Evolutionary conservation across 1,140 invertebrate species (phyloP).

Genomic region (Bombyx mori): ASM3026992v2 NC_085129.1:4247001-4247500

Average conservation of each 20-base stretch:
- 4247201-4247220: no score
- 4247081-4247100: conserved; percentile 18
- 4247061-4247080: conserved; percentile 33
- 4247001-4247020: conserved; percentile 36
- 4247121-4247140: no score
- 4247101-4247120: no score
- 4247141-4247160: no score
- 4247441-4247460: conserved; percentile 8
- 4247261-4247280: conserved; percentile 21
- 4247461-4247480: conserved; percentile 41
- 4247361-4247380: conserved; percentile 46
- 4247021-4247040: conserved; percentile 38
- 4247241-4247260: conserved; percentile 2
- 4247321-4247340: conserved; percentile 48
- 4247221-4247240: no score
- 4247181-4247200: no score
- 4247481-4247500: conserved; percentile 57
- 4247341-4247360: conserved; percentile 54
- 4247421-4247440: conserved; percentile 12
- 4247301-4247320: conserved; percentile 61
- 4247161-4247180: no score
- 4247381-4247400: conserved; percentile 33
- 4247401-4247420: conserved; percentile 22
- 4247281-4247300: conserved; percentile 32
- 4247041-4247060: conserved; percentile 39